Evolutionary conservation across 1,140 invertebrate genomes (phyloP), one percentile per base, ranked within the genome.

Genomic region (Drosophila pruinosa): DNA sequence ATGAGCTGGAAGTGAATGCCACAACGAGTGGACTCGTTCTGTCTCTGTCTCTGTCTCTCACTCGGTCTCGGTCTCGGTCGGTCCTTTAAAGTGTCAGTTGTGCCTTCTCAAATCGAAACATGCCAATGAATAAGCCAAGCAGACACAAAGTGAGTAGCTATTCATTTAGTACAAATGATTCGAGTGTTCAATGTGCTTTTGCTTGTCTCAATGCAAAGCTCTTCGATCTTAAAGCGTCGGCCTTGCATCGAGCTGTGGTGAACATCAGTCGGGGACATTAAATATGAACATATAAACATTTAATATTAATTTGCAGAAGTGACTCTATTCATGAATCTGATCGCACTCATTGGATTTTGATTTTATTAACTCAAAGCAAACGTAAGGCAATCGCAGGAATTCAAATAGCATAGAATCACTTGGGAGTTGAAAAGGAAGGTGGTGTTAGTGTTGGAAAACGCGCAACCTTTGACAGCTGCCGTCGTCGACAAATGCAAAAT

Each of bases 1-100:
- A 77, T 39, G 6, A 54, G 43, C 67, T 54, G 67, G 31, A 64
- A 64, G 50, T 48, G 50, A 64, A 45, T 64, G 50, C 50, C 48
- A 54, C 48, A 22, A 43, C 14, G 62, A 65, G 41, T 50, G 48
- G 19, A 67, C 56, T 52, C 56, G 50, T 52, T 50, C 43, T 26
- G 14, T 21, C 26, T 26, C 10, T 38, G 15, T 12, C 8, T 24
- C 31, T 2, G 12, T 14, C 19, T 3, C 2, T 38, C 1, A 3
- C n/a, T 39, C 34, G 3, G 4, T 12, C 2, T 19, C 24, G 12
- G 8, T 10, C 17, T 21, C 5, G 5, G 10, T 14, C 4, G 8
- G 7, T 1, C 4, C 2, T 7, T 6, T 4, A 7, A 14, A 12
- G 21, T 21, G 56, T 22, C n/a, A 45, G 8, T 21, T 14, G n/a